Evolutionary conservation across 2,888 invertebrate species (phyloP), one percentile per base, ranked within the genome.

Genomic region (Parascotia fuliginaria): DNA sequence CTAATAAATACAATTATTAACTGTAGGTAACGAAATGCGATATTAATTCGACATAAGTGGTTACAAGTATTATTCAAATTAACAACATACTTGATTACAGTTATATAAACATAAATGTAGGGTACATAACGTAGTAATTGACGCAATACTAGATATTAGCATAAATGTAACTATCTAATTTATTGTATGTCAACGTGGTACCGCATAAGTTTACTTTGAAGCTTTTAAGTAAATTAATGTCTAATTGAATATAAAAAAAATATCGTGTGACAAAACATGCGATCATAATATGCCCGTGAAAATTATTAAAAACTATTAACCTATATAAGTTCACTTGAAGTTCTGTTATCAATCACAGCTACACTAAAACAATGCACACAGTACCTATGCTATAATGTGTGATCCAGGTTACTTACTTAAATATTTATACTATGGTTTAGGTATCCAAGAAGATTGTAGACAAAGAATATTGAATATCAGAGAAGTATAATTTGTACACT

Each of bases 201-300:
- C 55, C 42, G 46, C 55, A 60, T 59, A 57, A 48, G 60, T 66
- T 62, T 55, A 67, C 63, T 60, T 64, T 51, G 47, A 59, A 29
- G 72, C 73, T 73, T 73, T 73, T 65, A 73, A 65, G 57, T 55
- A 69, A 71, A 73, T 73, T 70, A 73, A 60, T 49, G 47, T 68
- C 33, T 64, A 65, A 71, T 70, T 66, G 62, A 66, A 60, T 55
- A 68, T 58, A 60, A 52, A 40, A 54, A n/a, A 57, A 66, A 60
- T 63, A 53, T 59, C 53, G 22, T 36, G 42, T 34, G 51, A 51
- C 49, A 49, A 46, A 66, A 66, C 70, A 70, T 72, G 70, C 72
- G 58, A 71, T 57, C 49, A 42, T 27, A n/a, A 13, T 16, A 15
- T 49, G 43, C 49, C 38, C 47, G 51, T 57, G 44, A 47, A 42